Conservation (phyloP, 2,113 vertebrate genomes). For the Ia io region DNA sequence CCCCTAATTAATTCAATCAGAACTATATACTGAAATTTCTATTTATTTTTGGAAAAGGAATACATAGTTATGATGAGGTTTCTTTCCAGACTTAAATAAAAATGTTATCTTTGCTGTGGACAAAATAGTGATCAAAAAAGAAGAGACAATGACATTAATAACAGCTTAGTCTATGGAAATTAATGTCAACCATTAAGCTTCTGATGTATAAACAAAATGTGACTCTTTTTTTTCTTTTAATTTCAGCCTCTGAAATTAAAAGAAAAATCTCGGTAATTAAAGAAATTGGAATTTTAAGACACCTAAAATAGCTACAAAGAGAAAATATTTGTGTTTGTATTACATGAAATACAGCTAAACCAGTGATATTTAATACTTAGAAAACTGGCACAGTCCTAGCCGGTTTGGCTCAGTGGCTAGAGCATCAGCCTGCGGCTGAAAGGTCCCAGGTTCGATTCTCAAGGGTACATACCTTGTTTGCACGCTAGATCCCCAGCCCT, state of each 20-base stretch:
- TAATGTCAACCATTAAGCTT: neutral
- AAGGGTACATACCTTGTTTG: too few relatives aligned
- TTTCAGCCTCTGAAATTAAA: slow-evolving; percentile 17
- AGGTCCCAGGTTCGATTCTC: too few relatives aligned
- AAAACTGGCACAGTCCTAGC: neutral
- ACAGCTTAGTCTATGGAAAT: slow-evolving; percentile 33
- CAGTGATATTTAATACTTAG: neutral
- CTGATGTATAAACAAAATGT: neutral
- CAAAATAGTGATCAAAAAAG: neutral
- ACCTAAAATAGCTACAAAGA: neutral
- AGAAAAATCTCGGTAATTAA: slow-evolving; percentile 16
- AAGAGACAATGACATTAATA: neutral
- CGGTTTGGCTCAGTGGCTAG: too few relatives aligned
- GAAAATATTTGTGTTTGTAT: neutral
- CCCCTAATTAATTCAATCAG: neutral
- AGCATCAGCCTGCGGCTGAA: too few relatives aligned
- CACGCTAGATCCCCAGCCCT: too few relatives aligned
- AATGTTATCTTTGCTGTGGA: neutral
- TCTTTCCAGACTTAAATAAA: slow-evolving; percentile 20
- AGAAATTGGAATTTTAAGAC: neutral
- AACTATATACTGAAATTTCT: neutral
- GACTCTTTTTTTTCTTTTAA: neutral
- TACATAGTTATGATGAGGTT: neutral
- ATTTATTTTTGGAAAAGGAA: slow-evolving; percentile 17
- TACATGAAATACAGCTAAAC: neutral